Base-by-base conservation (phyloP, 2,888 invertebrate genomes). In the Nemoura dubitans region DNA sequence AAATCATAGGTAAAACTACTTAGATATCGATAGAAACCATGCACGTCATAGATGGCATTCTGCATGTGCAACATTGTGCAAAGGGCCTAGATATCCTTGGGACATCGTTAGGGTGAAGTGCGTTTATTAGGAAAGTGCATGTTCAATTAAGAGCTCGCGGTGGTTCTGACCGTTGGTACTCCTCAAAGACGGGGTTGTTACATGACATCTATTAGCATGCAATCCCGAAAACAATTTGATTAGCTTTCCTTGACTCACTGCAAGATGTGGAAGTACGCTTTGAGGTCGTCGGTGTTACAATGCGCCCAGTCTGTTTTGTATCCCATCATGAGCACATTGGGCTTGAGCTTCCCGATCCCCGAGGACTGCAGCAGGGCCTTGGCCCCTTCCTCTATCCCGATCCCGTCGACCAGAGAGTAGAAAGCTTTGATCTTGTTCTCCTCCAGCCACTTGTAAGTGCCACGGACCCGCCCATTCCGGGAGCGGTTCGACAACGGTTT, bases 291-390 rank as follows among this genome's bases (percentile, higher is more conserved):
- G 0, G 94, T 93, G 30, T 95, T 94, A 87, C 97, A 96, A 0
- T 93, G 94, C 86, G 93, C 92, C 99, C 99, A 99, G 91, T 98
- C 95, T 14, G 94, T 94, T 91, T 99, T 99, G 92, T 96, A 99
- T 0, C 99, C 99, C 95, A 99, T 95, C 90, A 99, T 93, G 83
- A 99, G 93, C 87, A 98, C 97, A 91, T 99, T 99, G 21, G 99
- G 99, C 83, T 95, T 94, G 88, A 99, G 93, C 91, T 97, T 96
- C 7, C 99, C 99, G 85, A 99, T 95, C 0, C 99, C 99, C 0
- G 96, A 93, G 0, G 97, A 94, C 92, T 98, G 98, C 91, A 98
- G 94, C 80, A 98, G 92, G 6, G 97, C 96, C 89, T 96, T 95
- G 16, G 96, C 96, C 2, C 98, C 98, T 85, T 93, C 92, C 91